Evolutionary conservation across 92 coral and sea anemone genomes (phyloP).

Genomic region (Palythoa heliodiscus): DNA sequence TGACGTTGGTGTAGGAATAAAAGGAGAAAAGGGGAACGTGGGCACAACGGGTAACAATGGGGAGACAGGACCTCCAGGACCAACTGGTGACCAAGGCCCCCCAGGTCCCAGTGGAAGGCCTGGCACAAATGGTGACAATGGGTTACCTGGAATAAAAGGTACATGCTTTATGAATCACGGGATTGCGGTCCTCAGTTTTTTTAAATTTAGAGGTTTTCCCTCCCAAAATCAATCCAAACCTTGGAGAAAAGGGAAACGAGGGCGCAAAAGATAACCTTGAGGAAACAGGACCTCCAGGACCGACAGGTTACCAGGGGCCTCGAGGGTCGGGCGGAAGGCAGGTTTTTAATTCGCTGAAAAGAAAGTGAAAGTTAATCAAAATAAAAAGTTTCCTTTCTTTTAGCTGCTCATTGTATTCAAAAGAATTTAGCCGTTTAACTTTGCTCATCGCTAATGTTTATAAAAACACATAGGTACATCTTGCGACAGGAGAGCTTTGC

Average conservation of each 20-base stretch:
- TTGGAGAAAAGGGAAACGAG: neutral
- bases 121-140: conserved; percentile 14
- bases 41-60: conserved; percentile 17
- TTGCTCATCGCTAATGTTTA: no score
- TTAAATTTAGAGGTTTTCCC: no score
- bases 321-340: conserved; percentile 6
- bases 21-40: neutral
- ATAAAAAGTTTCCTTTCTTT: no score
- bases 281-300: conserved; percentile 5
- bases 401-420: no score
- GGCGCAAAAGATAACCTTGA: conserved; percentile 3
- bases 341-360: no score
- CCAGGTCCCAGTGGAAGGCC: conserved; percentile 11
- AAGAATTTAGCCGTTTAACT: no score
- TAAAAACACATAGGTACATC: no score
- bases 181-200: neutral
- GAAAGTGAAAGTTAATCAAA: no score
- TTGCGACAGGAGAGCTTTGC: no score
- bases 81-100: conserved; percentile 22
- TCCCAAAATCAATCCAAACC: neutral
- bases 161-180: neutral
- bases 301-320: conserved; percentile 20
- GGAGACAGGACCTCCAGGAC: conserved; percentile 2
- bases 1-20: neutral
- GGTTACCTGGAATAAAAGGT: conserved; percentile 16